Evolutionary conservation across 2,797 vertebrate genomes (phyloP), one percentile per base, ranked within the genome.

Genomic region (Acridotheres tristis): DNA sequence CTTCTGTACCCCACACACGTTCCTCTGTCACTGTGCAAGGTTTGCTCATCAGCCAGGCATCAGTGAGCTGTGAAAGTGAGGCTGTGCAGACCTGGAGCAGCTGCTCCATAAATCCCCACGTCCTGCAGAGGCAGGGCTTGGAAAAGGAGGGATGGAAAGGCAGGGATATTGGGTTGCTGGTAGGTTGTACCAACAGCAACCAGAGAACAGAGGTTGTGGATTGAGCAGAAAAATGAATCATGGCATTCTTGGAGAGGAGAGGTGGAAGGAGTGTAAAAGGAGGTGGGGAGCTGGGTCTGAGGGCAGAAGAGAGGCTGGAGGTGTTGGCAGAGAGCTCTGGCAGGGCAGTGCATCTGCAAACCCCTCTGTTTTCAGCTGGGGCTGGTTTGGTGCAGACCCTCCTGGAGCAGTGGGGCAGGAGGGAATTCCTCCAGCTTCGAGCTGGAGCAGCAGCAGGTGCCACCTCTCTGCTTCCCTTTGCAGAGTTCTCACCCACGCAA

Each of bases 401-500:
- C 22, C 27, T 5, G n/a, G 29, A 55, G n/a, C 51, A 29, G 51
- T 1, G 2, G 43, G 65, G 55, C 0, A 2, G 78, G 34, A 77
- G 47, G 58, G 34, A 36, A 36, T 53, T 45, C 15, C 30, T 58
- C 40, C 7, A 3, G 6, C 43, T 47, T 18, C 0, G 1, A 61
- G 43, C 29, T 1, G 5, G 53, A 78, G 65, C 40, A 45, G 30
- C 13, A 7, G 54, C 5, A 42, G 57, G 16, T 12, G 17, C 7
- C 42, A 13, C 10, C 36, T 36, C 85, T 86, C 63, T 9, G 15
- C 47, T 91, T 93, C 51, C 50, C 75, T 92, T 93, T 85, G 9
- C 96, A 98, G 98, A 98, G 79, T 94, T 98, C 65, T 94, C 97
- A 2, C 96, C 96, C 57, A 97, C 97, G 0, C 93, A 91, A 68